Evolutionary conservation across 92 coral and sea anemone species (phyloP).

Genomic region (Galaxea fascicularis): DNA sequence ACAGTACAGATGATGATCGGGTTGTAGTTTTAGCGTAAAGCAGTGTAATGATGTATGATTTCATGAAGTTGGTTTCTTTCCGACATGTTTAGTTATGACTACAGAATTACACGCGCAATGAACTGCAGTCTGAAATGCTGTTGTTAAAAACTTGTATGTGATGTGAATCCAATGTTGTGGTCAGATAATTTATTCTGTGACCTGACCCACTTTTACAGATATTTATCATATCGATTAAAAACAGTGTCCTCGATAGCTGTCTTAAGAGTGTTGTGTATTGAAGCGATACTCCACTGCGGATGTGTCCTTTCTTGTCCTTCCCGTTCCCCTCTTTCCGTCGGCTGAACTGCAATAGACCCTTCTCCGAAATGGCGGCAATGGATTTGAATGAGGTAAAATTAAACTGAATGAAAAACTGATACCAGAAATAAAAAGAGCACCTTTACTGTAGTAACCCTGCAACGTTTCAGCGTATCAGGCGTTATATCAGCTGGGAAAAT

Average conservation of each 20-base stretch:
- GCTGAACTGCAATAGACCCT: too few relatives aligned
- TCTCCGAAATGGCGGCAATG: too few relatives aligned
- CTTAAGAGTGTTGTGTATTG: background rate
- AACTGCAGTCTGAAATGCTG: constrained; percentile 20
- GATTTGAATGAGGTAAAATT: too few relatives aligned
- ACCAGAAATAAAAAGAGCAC: too few relatives aligned
- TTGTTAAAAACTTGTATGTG: constrained; percentile 31
- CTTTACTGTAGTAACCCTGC: too few relatives aligned
- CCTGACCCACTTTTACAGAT: constrained; percentile 49
- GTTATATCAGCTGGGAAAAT: too few relatives aligned
- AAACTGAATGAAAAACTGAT: too few relatives aligned
- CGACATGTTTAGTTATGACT: constrained; percentile 18
- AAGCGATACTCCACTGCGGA: background rate
- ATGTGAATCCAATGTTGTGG: constrained; percentile 43
- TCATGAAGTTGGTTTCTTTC: constrained; percentile 11
- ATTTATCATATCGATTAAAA: constrained; percentile 41
- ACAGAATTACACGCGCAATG: constrained; percentile 15
- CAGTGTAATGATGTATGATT: constrained; percentile 28
- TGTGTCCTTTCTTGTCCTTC: too few relatives aligned
- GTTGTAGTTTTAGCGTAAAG: constrained; percentile 29
- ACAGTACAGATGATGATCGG: constrained; percentile 3
- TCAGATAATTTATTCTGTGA: constrained; percentile 50
- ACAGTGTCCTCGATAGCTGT: background rate
- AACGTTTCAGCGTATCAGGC: too few relatives aligned
- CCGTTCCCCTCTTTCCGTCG: too few relatives aligned